A percentile compares a stretch with the other conserved stretches of the same genome.
Conservation (phyloP, 2,797 vertebrate species). For the Melanotaenia parkinsoni region DNA sequence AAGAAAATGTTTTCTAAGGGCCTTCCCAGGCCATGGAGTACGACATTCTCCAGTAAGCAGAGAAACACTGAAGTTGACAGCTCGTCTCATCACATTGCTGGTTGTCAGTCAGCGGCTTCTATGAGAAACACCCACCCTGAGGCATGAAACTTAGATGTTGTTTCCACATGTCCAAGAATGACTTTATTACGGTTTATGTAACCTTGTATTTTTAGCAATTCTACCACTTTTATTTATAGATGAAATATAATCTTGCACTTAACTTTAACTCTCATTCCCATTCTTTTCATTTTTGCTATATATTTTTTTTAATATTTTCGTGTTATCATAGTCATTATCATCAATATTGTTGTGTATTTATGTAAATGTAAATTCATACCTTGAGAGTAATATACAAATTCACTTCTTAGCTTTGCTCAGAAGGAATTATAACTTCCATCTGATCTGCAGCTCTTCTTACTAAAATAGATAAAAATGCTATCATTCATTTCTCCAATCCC, state of each 20-base stretch:
- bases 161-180: constrained; percentile 2
- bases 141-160: neutral
- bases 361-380: neutral
- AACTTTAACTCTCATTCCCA: neutral
- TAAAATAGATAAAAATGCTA: constrained; percentile 13
- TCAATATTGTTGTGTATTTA: neutral
- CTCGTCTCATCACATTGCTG: constrained; percentile 6
- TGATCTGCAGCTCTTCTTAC: constrained; percentile 7
- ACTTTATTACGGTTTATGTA: neutral
- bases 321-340: neutral
- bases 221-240: neutral
- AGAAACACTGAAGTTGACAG: constrained; percentile 13
- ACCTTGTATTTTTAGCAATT: neutral
- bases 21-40: neutral
- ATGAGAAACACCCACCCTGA: constrained; percentile 13
- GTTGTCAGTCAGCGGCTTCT: constrained; percentile 14
- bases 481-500: constrained; percentile 24
- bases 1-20: neutral
- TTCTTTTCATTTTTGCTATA: neutral
- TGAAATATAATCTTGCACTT: neutral
- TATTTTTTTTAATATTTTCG: neutral
- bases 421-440: constrained; percentile 7
- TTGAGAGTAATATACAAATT: neutral
- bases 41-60: constrained; percentile 2
- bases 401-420: neutral